Conservation (phyloP, 2,113 vertebrate genomes). For the Heterotis niloticus region DNA sequence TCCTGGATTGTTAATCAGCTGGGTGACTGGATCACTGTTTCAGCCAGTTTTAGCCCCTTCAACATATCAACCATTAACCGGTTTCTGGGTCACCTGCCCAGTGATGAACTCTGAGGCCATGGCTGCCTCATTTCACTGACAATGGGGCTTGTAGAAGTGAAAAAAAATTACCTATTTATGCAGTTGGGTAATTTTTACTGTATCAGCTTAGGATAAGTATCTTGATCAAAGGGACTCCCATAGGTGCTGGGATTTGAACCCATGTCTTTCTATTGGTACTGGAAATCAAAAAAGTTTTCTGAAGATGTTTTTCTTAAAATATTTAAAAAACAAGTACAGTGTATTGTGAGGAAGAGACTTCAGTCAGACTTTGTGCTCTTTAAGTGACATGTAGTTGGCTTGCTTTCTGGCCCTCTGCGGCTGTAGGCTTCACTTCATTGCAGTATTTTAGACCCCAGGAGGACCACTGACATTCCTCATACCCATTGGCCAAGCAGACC, state of each 20-base stretch:
- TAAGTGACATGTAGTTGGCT: slow-evolving; percentile 12
- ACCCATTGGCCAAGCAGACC: too few species aligned
- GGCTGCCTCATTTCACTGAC: slow-evolving; percentile 14
- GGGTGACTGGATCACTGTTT: too few species aligned
- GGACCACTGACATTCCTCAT: too few species aligned
- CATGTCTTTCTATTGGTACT: background rate
- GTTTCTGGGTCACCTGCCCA: too few species aligned
- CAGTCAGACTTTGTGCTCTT: background rate
- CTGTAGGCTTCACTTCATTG: too few species aligned
- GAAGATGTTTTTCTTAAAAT: background rate
- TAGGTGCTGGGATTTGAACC: background rate
- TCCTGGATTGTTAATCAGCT: too few species aligned
- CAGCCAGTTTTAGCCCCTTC: too few species aligned
- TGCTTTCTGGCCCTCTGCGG: background rate
- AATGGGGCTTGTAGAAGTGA: background rate
- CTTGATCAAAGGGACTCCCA: background rate
- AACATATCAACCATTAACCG: too few species aligned
- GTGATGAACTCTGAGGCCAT: too few species aligned
- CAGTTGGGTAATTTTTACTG: background rate
- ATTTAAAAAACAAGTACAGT: background rate
- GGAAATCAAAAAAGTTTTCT: slow-evolving; percentile 20
- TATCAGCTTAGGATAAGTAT: background rate
- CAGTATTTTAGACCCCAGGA: too few species aligned
- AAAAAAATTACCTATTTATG: background rate
- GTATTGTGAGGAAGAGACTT: too few species aligned